Base-by-base conservation (phyloP, 2,888 invertebrate species). In the Suillia variegata region DNA sequence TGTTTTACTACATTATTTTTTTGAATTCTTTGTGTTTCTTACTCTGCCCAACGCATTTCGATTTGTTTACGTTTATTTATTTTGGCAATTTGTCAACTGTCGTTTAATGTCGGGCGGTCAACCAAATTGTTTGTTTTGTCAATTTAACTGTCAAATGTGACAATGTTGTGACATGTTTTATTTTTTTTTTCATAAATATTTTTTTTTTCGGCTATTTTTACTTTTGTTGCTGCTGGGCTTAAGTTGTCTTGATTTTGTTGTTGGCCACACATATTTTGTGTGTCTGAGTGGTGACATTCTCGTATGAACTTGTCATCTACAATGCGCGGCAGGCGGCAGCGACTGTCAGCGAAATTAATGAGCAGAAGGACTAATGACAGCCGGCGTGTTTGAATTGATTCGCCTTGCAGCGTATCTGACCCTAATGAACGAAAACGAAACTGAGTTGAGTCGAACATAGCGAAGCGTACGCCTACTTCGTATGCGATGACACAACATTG, bases 1-100 rank as follows among this genome's bases (percentile, higher is more conserved):
- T 38, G 38, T 6, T n/a, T 38, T n/a, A n/a, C n/a, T n/a, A 4
- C 38, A 13, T 38, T 38, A 38, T 38, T 38, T 13, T 38, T 6
- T 13, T 38, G 8, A 6, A 38, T 38, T 49, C 17, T 22, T n/a
- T 50, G 50, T 5, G 3, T 22, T 24, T 26, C n/a, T n/a, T 50
- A 2, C 50, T 59, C 52, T 67, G 56, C 62, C n/a, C n/a, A n/a
- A n/a, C n/a, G n/a, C n/a, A 22, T n/a, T n/a, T n/a, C n/a, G n/a
- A n/a, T n/a, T n/a, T n/a, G n/a, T n/a, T n/a, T n/a, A n/a, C n/a
- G n/a, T n/a, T n/a, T n/a, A 64, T 72, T 75, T 75, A 65, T 69
- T 69, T 67, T 72, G 70, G 63, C 75, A 73, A 75, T 75, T 75
- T 73, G 73, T 73, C 74, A 72, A 67, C 69, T 74, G 75, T 74